Conservation (phyloP, 2,797 vertebrate genomes). For the Nyctalus aviator region DNA sequence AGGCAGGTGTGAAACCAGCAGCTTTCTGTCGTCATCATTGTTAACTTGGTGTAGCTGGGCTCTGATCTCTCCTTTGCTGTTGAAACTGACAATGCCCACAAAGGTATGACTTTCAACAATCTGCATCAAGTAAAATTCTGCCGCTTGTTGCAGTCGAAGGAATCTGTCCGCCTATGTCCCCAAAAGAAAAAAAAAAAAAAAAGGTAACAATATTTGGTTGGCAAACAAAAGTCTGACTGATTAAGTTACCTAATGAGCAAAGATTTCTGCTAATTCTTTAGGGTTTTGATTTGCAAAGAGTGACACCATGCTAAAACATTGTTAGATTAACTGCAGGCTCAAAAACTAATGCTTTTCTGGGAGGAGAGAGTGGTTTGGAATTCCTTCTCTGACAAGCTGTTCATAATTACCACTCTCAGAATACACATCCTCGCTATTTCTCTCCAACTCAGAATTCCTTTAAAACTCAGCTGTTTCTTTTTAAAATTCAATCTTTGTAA, state of each 20-base stretch:
- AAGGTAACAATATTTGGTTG: neutral
- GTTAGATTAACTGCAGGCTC: neutral
- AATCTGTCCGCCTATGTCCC: slow-evolving; percentile 77
- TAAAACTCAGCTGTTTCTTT: neutral
- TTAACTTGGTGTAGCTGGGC: slow-evolving; percentile 76
- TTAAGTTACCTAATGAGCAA: neutral
- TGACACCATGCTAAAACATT: neutral
- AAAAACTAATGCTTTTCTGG: neutral
- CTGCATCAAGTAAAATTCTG: slow-evolving; percentile 84
- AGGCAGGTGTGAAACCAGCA: slow-evolving; percentile 82
- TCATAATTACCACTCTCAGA: neutral
- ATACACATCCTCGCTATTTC: neutral
- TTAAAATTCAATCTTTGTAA: slow-evolving; percentile 8
- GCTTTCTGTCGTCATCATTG: slow-evolving; percentile 65
- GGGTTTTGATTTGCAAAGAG: neutral
- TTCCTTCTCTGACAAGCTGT: neutral
- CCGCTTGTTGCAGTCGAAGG: slow-evolving; percentile 81
- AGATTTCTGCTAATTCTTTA: neutral
- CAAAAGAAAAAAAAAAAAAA: neutral
- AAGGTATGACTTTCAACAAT: slow-evolving; percentile 82
- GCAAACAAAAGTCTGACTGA: neutral
- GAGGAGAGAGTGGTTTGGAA: neutral
- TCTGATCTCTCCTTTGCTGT: slow-evolving; percentile 67
- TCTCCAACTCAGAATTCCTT: slow-evolving; percentile 15
- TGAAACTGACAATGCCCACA: slow-evolving; percentile 85